Percentiles rank a stretch among this genome's conserved stretches.
Evolutionary conservation across 2,113 vertebrate species (phyloP).

Genomic region (Plectropomus leopardus): DNA sequence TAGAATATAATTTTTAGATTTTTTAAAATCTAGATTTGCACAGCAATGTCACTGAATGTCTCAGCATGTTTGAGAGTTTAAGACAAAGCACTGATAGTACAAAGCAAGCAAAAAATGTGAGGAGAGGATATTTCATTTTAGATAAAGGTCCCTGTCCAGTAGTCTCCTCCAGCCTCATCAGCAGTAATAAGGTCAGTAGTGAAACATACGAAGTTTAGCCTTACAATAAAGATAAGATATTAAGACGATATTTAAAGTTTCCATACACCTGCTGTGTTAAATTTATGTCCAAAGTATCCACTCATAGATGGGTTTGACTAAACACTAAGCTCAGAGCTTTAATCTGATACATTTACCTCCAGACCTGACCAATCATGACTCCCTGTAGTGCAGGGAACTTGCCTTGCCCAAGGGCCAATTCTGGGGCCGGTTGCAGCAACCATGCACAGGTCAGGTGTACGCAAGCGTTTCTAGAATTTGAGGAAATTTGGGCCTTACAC

Average conservation of each 20-base stretch:
- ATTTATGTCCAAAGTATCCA: neutral
- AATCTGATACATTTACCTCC: conserved; percentile 2
- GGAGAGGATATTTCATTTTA: neutral
- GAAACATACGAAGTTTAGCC: neutral
- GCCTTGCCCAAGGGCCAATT: too few species aligned
- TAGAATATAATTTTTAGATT: neutral
- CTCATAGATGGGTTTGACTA: neutral
- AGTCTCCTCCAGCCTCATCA: neutral
- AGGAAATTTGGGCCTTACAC: too few species aligned
- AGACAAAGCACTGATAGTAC: neutral
- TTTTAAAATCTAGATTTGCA: neutral
- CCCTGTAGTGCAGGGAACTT: too few species aligned
- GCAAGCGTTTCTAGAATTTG: too few species aligned
- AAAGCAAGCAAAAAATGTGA: neutral
- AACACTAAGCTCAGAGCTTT: conserved; percentile 1
- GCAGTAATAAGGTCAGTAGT: neutral
- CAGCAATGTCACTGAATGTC: neutral
- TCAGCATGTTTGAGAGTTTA: conserved; percentile 7
- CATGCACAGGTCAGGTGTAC: too few species aligned
- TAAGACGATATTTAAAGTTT: neutral
- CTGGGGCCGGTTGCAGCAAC: too few species aligned
- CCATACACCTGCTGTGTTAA: neutral
- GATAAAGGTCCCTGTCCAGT: neutral
- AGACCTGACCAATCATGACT: neutral
- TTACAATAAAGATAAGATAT: neutral